Conservation (phyloP, 2,888 invertebrate species). For the Rutpela maculata region DNA sequence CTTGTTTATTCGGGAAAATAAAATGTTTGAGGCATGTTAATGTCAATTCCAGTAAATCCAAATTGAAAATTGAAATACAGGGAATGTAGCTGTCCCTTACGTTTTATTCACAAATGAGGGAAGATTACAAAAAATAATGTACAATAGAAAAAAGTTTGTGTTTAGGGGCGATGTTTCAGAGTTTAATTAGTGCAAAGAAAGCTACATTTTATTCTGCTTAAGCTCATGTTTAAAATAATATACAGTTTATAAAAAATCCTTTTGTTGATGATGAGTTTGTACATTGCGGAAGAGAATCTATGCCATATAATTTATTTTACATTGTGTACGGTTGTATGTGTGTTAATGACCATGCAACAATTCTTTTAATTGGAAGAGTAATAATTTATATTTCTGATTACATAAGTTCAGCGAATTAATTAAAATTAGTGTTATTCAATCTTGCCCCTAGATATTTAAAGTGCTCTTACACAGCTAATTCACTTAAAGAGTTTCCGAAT, state of each 20-base stretch:
- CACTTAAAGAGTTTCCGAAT: background rate
- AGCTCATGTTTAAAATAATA: background rate
- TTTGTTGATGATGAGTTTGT: background rate
- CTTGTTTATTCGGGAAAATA: constrained; percentile 32
- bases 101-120: background rate
- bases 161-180: background rate
- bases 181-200: too few relatives aligned
- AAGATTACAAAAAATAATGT: background rate
- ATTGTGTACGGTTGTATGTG: background rate
- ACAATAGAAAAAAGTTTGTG: constrained; percentile 1
- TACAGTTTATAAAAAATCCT: background rate
- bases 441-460: background rate
- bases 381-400: background rate
- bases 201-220: background rate
- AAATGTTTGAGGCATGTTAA: constrained; percentile 27
- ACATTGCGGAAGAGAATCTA: background rate
- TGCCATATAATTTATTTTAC: background rate
- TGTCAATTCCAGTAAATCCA: constrained; percentile 13
- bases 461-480: background rate
- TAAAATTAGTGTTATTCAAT: background rate
- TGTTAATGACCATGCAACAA: background rate
- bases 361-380: background rate
- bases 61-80: constrained; percentile 13
- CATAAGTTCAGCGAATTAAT: background rate
- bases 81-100: background rate